A percentile compares a stretch with the other conserved stretches of the same genome.
These are phyloP conservation scores for Pantala flavescens DNA, from an alignment of 1,140 invertebrate genomes.

Conservation along the genomic window DNA sequence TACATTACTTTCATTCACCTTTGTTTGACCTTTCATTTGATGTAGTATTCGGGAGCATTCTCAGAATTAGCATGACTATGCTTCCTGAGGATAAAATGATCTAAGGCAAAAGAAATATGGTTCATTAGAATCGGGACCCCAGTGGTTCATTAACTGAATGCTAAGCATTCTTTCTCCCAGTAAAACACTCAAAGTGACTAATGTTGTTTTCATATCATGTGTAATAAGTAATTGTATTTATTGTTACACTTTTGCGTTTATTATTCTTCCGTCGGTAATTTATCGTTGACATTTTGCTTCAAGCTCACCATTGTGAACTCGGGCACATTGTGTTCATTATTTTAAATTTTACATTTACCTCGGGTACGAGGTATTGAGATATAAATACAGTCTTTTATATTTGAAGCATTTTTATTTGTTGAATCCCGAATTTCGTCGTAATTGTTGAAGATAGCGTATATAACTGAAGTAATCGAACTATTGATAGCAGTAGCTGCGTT, in stretches of 20 bases:
- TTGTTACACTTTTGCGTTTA: neutral
- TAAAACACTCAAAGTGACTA: neutral
- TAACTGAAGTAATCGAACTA: too few relatives aligned
- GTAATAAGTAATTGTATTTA: neutral
- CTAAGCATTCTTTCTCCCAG: neutral
- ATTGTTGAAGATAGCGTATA: too few relatives aligned
- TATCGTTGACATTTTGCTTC: conserved; percentile 1
- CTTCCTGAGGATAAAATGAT: neutral
- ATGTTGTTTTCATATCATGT: neutral
- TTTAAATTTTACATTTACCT: neutral
- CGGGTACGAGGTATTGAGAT: neutral
- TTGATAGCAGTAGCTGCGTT: too few relatives aligned
- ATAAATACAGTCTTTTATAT: neutral
- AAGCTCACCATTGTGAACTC: neutral
- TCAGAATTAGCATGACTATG: neutral
- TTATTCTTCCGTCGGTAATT: neutral
- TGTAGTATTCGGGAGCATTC: too few relatives aligned
- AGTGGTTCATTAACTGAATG: conserved; percentile 1
- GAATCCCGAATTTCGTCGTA: neutral
- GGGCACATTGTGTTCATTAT: neutral
- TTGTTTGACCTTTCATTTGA: conserved; percentile 1
- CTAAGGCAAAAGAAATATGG: neutral
- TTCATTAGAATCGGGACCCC: neutral
- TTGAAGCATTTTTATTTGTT: neutral
- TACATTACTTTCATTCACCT: neutral